Evolutionary conservation across 2,113 vertebrate species (phyloP).

Genomic region (Pachypanchax playfairii): DNA sequence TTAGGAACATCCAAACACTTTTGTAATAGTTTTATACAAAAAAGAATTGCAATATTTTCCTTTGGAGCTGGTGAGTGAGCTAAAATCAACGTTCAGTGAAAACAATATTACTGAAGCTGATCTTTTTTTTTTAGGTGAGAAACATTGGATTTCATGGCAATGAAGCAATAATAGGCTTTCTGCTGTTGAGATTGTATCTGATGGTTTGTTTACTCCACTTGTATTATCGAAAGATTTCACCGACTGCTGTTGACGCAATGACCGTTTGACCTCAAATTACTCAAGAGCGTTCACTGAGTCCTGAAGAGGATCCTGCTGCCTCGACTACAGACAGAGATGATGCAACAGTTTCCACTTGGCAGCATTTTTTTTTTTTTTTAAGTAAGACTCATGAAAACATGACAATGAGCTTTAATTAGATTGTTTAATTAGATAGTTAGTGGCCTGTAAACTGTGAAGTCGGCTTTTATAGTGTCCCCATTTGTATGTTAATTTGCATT

Average conservation of each 20-base stretch:
- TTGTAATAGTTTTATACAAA: slow-evolving; percentile 3
- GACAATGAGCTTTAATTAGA: slow-evolving; percentile 45
- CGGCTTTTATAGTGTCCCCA: slow-evolving; percentile 52
- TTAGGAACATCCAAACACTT: slow-evolving; percentile 40
- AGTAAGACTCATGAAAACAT: slow-evolving; percentile 17
- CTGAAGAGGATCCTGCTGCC: not conserved
- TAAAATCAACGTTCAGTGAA: not conserved
- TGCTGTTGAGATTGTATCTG: slow-evolving; percentile 8
- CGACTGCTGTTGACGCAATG: slow-evolving; percentile 17
- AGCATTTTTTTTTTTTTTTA: not conserved
- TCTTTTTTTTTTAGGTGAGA: not conserved
- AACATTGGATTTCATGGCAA: not conserved
- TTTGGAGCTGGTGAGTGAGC: not conserved
- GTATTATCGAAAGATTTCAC: slow-evolving; percentile 18
- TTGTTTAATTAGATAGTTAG: slow-evolving; percentile 61
- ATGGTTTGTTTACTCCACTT: not conserved
- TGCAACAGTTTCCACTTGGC: not conserved
- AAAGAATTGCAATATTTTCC: not conserved
- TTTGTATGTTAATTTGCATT: slow-evolving; percentile 61
- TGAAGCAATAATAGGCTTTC: slow-evolving; percentile 12
- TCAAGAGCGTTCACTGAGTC: slow-evolving; percentile 23
- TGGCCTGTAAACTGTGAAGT: slow-evolving; percentile 57
- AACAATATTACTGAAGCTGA: not conserved
- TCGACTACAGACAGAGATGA: slow-evolving; percentile 15
- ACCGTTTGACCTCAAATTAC: slow-evolving; percentile 27